Conservation (phyloP, 2,797 vertebrate species). For the Poeciliopsis infans region DNA sequence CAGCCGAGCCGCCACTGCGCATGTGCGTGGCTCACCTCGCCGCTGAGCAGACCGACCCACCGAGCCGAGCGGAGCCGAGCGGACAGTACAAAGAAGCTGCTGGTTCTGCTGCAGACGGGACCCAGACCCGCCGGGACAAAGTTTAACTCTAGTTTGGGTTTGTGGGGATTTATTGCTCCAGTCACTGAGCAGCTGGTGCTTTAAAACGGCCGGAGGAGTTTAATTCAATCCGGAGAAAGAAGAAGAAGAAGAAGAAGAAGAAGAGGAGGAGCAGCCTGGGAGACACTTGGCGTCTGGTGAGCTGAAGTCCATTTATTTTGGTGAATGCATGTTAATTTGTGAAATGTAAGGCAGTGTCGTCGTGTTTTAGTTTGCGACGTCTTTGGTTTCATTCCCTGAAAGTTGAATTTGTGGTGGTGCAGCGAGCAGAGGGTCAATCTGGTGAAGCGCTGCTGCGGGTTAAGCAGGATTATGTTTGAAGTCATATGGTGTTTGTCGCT, state of each 20-base stretch:
- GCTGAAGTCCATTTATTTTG: conserved; percentile 3
- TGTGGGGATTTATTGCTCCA: neutral
- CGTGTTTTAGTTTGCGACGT: neutral
- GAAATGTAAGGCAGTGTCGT: neutral
- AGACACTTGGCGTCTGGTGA: conserved; percentile 50
- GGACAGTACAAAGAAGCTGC: conserved; percentile 69
- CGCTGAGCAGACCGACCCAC: conserved; percentile 4
- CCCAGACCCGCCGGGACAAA: neutral
- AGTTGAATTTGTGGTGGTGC: conserved; percentile 11
- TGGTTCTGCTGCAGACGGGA: conserved; percentile 12
- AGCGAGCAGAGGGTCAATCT: conserved; percentile 52
- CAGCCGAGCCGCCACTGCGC: conserved; percentile 53
- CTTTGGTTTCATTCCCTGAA: neutral
- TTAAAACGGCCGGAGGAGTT: neutral
- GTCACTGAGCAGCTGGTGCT: accelerated
- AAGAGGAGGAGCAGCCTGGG: neutral
- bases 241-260: neutral
- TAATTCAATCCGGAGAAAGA: conserved; percentile 8
- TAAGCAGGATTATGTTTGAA: conserved; percentile 67
- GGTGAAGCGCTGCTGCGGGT: conserved; percentile 66
- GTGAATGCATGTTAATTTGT: neutral
- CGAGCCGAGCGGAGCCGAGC: conserved; percentile 32
- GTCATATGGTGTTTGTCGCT: conserved; percentile 52
- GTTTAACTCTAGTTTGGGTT: neutral
- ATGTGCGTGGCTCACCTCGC: conserved; percentile 46